Conservation (phyloP, 1,140 invertebrate species). For the Lasioglossum albipes region DNA sequence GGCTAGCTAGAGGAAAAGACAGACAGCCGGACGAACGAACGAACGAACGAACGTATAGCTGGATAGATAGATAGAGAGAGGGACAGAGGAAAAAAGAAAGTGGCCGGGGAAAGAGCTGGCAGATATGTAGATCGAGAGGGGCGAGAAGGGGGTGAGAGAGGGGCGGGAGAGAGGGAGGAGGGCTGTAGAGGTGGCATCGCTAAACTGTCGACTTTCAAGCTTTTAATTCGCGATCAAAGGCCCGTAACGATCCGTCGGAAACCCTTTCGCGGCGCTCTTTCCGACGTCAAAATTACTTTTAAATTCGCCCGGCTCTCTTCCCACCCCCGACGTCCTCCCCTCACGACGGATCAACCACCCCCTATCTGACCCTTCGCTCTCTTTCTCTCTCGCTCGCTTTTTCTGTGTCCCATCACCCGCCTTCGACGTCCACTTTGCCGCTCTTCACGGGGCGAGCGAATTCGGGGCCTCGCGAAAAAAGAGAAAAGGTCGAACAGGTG, state of each 20-base stretch:
- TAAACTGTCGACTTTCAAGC: constrained; percentile 74
- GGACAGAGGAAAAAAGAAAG: constrained; percentile 22
- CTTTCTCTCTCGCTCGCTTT: not conserved
- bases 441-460: constrained; percentile 51
- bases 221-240: constrained; percentile 80
- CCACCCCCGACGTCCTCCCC: not conserved
- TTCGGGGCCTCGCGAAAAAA: constrained; percentile 54
- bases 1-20: constrained; percentile 22
- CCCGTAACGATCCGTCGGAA: constrained; percentile 66
- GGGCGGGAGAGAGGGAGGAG: not conserved
- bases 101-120: constrained; percentile 22
- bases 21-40: constrained; percentile 25
- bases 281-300: constrained; percentile 67
- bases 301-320: constrained; percentile 47
- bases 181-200: constrained; percentile 64
- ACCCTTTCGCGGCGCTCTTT: constrained; percentile 61
- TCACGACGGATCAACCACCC: not conserved
- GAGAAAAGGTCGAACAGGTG: constrained; percentile 64
- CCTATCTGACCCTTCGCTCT: not conserved
- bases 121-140: constrained; percentile 34
- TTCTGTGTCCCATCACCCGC: constrained; percentile 18
- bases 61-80: not conserved
- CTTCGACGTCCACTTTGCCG: constrained; percentile 54
- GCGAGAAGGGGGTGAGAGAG: not conserved
- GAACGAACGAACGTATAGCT: not conserved